Base-by-base conservation (phyloP, 2,888 invertebrate genomes). In the Chymomyza fuscimana region DNA sequence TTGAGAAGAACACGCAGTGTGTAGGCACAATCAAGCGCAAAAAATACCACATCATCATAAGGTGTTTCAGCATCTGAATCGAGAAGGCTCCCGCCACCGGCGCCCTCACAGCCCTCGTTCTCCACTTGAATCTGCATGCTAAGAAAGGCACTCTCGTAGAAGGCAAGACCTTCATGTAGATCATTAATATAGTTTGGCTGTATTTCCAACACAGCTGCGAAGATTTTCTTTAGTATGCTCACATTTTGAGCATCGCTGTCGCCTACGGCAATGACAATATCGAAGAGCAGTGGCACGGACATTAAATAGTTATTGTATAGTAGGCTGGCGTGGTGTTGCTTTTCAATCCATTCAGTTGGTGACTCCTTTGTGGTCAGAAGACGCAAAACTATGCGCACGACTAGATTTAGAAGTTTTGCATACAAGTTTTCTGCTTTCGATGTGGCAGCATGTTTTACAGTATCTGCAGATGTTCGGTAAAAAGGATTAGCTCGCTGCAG, bases 241-340 rank as follows among this genome's bases (percentile, higher is more conserved):
- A 92, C 85, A 87, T 97, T 96, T 5, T 91, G 87, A 0, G 91
- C 88, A 88, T 96, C 96, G 63, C 94, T 94, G 61, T 93, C 93
- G 0, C 96, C 96, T 80, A 96, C 96, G 9, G 96, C 92, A 54
- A 95, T 93, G 86, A 96, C 95, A 12, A 97, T 90, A 89, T 97
- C 97, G 92, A 96, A 94, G 65, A 97, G 91, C 87, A 96, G 95
- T 0, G 97, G 96, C 76, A 97, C 93, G n/a, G 97, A 96, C 82
- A 97, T 95, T 76, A 97, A 92, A 90, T 94, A 96, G 80, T 96
- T 95, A 72, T 96, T 93, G 90, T 97, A 97, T 62, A 97, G 89
- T n/a, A 96, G 87, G 6, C 94, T 93, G 0, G 94, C 95, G 92
- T 96, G 94, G 69, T 93, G 93, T 52, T 93, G 92, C 65, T 94